phyloP scores from a whole-genome alignment of 2,797 vertebrate genomes.

The Melopsittacus undulatus region DNA sequence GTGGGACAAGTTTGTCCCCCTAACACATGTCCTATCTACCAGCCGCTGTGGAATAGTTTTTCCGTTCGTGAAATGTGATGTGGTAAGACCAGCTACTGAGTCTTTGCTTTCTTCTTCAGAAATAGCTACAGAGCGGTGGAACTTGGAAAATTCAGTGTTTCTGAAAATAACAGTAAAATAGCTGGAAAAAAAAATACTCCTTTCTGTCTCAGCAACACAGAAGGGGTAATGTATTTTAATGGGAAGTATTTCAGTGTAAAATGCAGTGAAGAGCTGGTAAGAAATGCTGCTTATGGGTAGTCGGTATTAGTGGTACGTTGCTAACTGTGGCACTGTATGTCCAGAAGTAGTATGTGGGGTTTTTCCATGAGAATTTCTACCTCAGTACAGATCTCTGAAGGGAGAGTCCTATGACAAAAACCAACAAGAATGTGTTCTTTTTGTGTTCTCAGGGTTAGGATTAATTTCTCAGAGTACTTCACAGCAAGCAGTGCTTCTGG shows the following conservation, averaged over 20 bases:
- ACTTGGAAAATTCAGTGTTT: background rate
- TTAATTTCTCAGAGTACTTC: background rate
- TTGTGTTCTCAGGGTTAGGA: background rate
- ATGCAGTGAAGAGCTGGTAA: background rate
- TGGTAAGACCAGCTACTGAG: background rate
- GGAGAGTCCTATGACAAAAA: background rate
- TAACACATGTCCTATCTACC: background rate
- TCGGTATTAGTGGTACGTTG: background rate
- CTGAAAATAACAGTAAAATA: background rate
- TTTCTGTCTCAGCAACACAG: background rate
- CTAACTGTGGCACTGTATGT: background rate
- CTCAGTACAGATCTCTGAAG: background rate
- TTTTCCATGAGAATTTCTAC: background rate
- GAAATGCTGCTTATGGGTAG: background rate
- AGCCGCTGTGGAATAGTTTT: background rate
- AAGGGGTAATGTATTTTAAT: background rate
- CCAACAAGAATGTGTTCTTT: background rate
- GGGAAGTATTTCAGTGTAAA: background rate
- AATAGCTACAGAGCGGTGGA: background rate
- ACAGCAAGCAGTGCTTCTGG: background rate
- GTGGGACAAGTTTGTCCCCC: background rate
- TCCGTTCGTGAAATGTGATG: background rate
- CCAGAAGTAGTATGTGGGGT: fast-evolving
- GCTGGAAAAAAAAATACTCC: background rate
- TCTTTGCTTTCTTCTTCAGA: background rate